Evolutionary conservation across 2,797 vertebrate species (phyloP), one percentile per base, ranked within the genome.

Genomic region (Apogon talboti): DNA sequence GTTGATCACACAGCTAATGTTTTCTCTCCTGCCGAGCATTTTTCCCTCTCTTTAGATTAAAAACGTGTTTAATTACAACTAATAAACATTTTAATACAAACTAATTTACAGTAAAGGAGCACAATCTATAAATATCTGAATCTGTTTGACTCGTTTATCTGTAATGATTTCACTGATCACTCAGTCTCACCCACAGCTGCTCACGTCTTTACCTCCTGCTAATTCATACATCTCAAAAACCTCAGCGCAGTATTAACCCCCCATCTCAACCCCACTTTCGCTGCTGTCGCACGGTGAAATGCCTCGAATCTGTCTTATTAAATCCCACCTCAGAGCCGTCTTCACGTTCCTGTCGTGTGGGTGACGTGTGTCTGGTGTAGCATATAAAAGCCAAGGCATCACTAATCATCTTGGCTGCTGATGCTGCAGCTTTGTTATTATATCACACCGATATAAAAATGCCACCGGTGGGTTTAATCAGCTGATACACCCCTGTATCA

Each of bases 191-290:
- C 67, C 74, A 64, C 68, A 11, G 28, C 67, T 62, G 56, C 64
- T 82, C 51, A 77, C 56, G 71, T 72, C 53, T 68, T 28, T 38
- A 37, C 47, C 83, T 80, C 24, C 42, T 70, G 83, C 74, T 89
- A 83, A 86, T 84, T 87, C 80, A 87, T 83, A 78, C 66, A 63
- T 68, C 69, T 71, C 50, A 45, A 15, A 45, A 11, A 49, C 16
- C 14, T 7, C 7, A n/a, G 41, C 8, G 14, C 5, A 15, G 41
- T 35, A 58, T 35, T 46, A 35, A 10, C 33, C 7, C 33, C 48
- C 35, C 50, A 53, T 63, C 67, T 68, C 43, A 45, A 55, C 19
- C 52, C 73, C 51, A 30, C 56, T 80, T 49, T 51, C 35, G 8
- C 54, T 52, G 11, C 55, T 55, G 41, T 30, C 9, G 4, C 43